These are phyloP conservation scores for Trichonephila inaurata DNA, from an alignment of 1,140 invertebrate species.

Conservation along the genomic window DNA sequence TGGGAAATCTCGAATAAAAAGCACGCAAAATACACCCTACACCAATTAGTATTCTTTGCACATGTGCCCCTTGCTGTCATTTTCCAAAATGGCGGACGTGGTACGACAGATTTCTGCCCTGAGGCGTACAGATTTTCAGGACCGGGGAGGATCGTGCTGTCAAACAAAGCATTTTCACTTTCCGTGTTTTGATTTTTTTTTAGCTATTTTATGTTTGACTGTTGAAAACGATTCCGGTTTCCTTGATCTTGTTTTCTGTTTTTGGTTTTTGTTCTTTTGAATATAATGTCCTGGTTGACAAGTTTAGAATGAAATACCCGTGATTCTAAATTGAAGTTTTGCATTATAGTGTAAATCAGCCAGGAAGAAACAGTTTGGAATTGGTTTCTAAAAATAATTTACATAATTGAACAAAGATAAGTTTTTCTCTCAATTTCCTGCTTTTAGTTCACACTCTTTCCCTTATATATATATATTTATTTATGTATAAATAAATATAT, in stretches of 20 bases:
- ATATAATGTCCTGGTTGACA: background rate
- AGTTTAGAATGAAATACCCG: background rate
- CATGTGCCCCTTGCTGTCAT: slow-evolving; percentile 8
- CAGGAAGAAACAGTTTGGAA: background rate
- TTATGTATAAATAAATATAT: too few species aligned
- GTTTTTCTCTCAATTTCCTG: too few species aligned
- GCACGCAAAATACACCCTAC: slow-evolving; percentile 24
- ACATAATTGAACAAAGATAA: background rate
- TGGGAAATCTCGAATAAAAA: slow-evolving; percentile 1
- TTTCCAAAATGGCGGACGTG: slow-evolving; percentile 34
- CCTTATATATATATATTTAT: too few species aligned
- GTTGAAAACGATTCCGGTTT: background rate
- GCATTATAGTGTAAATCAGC: background rate
- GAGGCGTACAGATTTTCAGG: background rate
- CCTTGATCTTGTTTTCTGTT: background rate
- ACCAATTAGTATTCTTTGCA: slow-evolving; percentile 29
- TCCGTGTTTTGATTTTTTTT: background rate
- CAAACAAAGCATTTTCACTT: slow-evolving; percentile 40
- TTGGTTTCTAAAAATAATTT: background rate
- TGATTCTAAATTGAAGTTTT: background rate
- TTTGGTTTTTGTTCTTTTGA: background rate
- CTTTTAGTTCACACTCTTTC: too few species aligned
- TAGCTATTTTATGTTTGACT: background rate
- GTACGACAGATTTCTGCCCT: background rate
- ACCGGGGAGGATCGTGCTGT: background rate